phyloP scores from a whole-genome alignment of 2,113 vertebrate genomes.

The Python bivittatus region DNA sequence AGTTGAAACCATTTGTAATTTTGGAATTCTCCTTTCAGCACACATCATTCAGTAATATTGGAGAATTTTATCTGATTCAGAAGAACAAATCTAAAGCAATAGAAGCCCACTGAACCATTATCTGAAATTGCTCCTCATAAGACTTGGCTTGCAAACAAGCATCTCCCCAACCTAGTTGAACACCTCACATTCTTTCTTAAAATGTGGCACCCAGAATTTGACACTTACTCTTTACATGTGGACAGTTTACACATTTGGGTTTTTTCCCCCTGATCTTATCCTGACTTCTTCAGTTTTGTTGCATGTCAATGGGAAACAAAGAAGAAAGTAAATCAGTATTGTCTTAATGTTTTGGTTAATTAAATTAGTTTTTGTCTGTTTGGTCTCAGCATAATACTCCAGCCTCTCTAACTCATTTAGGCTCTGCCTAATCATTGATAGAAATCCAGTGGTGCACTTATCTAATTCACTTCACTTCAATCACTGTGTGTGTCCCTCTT shows the following conservation, averaged over 20 bases:
- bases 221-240: neutral
- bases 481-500: neutral
- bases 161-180: neutral
- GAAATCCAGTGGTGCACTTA: neutral
- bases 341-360: neutral
- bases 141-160: neutral
- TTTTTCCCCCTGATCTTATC: neutral
- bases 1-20: neutral
- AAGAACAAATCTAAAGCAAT: neutral
- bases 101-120: neutral
- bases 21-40: neutral
- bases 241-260: neutral
- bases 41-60: neutral
- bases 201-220: neutral
- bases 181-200: neutral
- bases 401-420: neutral
- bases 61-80: neutral
- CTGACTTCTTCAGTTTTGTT: neutral
- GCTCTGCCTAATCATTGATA: neutral
- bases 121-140: neutral
- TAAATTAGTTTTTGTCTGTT: neutral
- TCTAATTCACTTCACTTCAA: neutral
- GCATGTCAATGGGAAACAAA: neutral
- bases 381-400: neutral
- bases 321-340: neutral